These are phyloP conservation scores for Clarias macrocephalus DNA, from an alignment of 2,113 vertebrate species.

Conservation along the genomic window DNA sequence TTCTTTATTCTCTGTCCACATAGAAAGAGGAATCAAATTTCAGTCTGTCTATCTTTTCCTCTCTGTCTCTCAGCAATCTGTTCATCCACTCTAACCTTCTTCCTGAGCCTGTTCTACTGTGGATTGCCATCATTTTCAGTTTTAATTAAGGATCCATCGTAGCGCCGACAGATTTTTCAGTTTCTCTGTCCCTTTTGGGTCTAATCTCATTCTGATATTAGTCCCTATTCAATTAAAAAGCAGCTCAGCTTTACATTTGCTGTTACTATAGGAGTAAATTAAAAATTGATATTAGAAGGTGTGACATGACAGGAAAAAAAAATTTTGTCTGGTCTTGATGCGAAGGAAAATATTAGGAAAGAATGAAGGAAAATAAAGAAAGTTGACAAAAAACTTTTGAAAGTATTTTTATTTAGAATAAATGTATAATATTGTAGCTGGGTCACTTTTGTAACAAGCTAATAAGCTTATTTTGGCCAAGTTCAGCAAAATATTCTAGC, in stretches of 20 bases:
- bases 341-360: background rate
- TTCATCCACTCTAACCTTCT: background rate
- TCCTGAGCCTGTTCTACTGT: constrained; percentile 3
- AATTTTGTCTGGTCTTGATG: background rate
- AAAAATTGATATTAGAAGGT: background rate
- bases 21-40: background rate
- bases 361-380: background rate
- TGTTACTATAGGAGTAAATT: background rate
- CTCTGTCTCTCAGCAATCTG: background rate
- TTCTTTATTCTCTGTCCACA: background rate
- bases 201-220: background rate
- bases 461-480: background rate
- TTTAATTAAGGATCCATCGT: constrained; percentile 37
- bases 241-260: background rate
- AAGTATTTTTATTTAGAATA: too few relatives aligned
- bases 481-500: background rate
- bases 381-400: too few relatives aligned
- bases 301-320: background rate
- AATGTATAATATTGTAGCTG: background rate
- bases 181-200: background rate
- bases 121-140: background rate
- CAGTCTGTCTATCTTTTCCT: background rate
- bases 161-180: background rate
- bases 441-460: background rate
- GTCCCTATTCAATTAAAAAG: background rate